Percentiles rank a stretch among this genome's conserved stretches.
phyloP scores from a whole-genome alignment of 2,888 invertebrate species.

The Suillia variegata region DNA sequence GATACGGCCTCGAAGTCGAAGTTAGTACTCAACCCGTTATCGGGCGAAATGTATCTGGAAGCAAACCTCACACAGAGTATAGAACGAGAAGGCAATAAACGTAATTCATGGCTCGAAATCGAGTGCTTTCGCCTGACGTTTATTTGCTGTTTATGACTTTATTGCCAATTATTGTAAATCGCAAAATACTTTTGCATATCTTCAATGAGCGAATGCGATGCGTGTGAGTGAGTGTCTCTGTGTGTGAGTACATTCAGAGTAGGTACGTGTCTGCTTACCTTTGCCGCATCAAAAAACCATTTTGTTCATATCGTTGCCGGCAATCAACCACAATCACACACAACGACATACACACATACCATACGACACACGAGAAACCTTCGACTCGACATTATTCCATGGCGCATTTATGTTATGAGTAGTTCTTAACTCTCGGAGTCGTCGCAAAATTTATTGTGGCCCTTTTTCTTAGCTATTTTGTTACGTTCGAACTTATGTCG shows the following conservation, averaged over 20 bases:
- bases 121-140: slow-evolving; percentile 22
- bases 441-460: no score
- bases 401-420: no score
- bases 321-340: not conserved
- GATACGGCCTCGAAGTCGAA: not conserved
- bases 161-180: slow-evolving; percentile 33
- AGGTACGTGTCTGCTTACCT: slow-evolving; percentile 5
- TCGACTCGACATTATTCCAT: no score
- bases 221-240: no score
- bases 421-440: not conserved
- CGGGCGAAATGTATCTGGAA: slow-evolving; percentile 16
- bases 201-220: slow-evolving; percentile 7
- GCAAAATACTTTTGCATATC: slow-evolving; percentile 18
- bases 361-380: slow-evolving; percentile 7
- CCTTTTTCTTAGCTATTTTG: no score
- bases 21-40: slow-evolving; percentile 11
- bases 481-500: no score
- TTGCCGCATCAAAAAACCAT: slow-evolving; percentile 13
- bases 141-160: slow-evolving; percentile 35
- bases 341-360: not conserved
- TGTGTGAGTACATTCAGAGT: no score
- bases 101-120: slow-evolving; percentile 17
- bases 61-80: no score
- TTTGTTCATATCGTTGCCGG: not conserved
- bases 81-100: slow-evolving; percentile 19